Conservation (phyloP, 1,140 invertebrate genomes). For the Pemphigus obesinymphae region DNA sequence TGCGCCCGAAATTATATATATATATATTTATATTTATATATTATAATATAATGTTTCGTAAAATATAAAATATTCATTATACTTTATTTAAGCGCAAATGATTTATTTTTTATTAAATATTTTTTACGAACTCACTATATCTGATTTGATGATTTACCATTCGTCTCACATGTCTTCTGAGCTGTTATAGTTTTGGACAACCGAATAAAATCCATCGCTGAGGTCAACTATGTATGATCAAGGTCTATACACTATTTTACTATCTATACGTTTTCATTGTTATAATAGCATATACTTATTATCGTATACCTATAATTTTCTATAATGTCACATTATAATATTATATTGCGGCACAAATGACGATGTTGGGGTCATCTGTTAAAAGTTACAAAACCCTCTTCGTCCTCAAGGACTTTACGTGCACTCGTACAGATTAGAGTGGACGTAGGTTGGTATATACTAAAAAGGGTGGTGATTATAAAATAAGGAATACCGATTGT, state of each 20-base stretch:
- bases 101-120: not conserved
- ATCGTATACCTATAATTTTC: not conserved
- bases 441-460: not conserved
- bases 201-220: not conserved
- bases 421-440: not conserved
- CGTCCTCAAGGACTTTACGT: not conserved
- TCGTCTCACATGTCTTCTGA: not conserved
- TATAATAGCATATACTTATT: not conserved
- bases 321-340: not conserved
- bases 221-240: conserved; percentile 23
- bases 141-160: not conserved
- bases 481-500: not conserved
- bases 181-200: conserved; percentile 11
- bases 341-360: not conserved
- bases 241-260: not conserved
- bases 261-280: not conserved
- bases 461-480: conserved; percentile 6
- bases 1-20: no score
- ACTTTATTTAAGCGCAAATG: no score
- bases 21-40: no score
- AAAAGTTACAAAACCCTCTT: conserved; percentile 6
- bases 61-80: no score
- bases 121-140: not conserved
- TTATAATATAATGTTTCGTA: no score
- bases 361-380: not conserved